Evolutionary conservation across 2,888 invertebrate genomes (phyloP), one percentile per base, ranked within the genome.

Genomic region (Aphodius granarius): DNA sequence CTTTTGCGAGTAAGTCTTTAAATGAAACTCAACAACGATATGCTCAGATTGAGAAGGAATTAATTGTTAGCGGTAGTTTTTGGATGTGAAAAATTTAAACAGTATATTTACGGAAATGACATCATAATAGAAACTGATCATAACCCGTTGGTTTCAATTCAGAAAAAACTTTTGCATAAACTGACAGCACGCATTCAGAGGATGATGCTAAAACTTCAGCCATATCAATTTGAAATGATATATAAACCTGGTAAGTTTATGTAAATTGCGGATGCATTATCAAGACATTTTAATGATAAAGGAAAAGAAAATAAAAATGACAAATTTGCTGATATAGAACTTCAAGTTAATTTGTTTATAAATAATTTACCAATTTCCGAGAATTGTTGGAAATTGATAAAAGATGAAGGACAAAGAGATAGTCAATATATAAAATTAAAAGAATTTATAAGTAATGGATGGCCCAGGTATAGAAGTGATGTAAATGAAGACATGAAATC

Each of bases 1-100:
- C 82, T 5, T 83, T 82, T 78, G 82, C 78, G 18, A 78, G 80
- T n/a, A 81, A 79, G 74, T 68, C 81, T 0, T 73, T 82, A 19
- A 80, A 80, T 5, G 70, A 66, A n/a, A 16, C 76, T 4, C 73
- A 76, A 65, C 68, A 73, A 74, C 20, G 63, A n/a, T 75, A 75
- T 63, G 64, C 75, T 1, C 75, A 73, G 62, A 75, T 75, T 9
- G 75, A 75, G 23, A 73, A 73, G 23, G 74, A 73, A 15, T n/a
- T n/a, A n/a, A n/a, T 15, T 64, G 64, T 64, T 64, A 64, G 64
- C 64, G 4, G 64, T 64, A 64, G 64, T 64, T 64, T 64, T 64
- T 64, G 22, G 23, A 3, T n/a, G 21, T 17, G 23, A 71, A 21
- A 71, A 71, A 71, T 17, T 71, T 71, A 23, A 21, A 71, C 43